Evolutionary conservation across 92 coral and sea anemone genomes (phyloP).

Genomic region (Umimayanthus chanpuru): DNA sequence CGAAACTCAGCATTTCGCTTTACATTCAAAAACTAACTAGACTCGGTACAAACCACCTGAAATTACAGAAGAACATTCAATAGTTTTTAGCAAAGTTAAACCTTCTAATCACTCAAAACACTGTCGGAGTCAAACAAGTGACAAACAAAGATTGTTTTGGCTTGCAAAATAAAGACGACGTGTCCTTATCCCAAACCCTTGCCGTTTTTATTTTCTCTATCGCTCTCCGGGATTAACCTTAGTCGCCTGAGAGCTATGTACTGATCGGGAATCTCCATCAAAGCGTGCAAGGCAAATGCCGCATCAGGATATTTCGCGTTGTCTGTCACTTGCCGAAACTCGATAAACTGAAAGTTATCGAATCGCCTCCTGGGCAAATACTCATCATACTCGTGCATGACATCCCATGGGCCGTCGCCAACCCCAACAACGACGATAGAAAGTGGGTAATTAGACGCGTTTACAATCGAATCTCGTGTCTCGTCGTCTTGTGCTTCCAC

Average conservation of each 20-base stretch:
- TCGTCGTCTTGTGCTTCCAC: conserved; percentile 85
- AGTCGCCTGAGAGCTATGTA: conserved; percentile 74
- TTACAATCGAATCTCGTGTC: conserved; percentile 86
- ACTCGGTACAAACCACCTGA: not conserved
- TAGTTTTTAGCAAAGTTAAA: not conserved
- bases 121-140: not conserved
- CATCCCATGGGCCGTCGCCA: conserved; percentile 99
- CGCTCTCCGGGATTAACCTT: conserved; percentile 60
- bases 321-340: conserved; percentile 65
- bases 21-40: not conserved
- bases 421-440: conserved; percentile 93
- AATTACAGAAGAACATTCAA: not conserved
- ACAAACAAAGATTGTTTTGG: conserved; percentile 5
- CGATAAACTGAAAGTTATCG: conserved; percentile 97
- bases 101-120: not conserved
- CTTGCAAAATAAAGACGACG: conserved; percentile 9
- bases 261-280: conserved; percentile 98
- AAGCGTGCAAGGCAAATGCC: conserved; percentile 88
- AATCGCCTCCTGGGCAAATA: conserved; percentile 82
- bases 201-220: conserved; percentile 28
- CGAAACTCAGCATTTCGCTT: not conserved
- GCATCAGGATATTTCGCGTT: conserved; percentile 78
- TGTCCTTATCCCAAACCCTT: not conserved
- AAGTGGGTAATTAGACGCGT: conserved; percentile 86
- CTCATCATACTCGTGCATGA: conserved; percentile 93